Evolutionary conservation across 2,888 invertebrate genomes (phyloP).

Genomic region (Notodonta dromedarius): DNA sequence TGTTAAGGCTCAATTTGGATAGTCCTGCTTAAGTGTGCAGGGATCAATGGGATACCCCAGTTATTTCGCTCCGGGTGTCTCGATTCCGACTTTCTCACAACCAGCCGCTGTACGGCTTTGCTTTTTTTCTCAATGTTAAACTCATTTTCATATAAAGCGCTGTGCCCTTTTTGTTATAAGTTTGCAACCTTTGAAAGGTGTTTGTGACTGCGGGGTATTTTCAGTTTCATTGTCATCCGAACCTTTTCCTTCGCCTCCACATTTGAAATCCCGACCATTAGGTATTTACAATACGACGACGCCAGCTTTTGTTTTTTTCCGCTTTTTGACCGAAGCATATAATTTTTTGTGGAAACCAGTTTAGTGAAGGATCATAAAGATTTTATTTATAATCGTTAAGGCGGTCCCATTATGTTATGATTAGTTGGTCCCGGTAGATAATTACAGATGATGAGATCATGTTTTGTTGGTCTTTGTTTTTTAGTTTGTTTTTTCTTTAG

Average conservation of each 20-base stretch:
- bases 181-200: constrained; percentile 56
- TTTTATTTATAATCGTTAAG: constrained; percentile 65
- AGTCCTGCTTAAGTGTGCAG: constrained; percentile 33
- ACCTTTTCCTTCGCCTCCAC: constrained; percentile 54
- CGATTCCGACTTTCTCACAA: constrained; percentile 50
- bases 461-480: constrained; percentile 47
- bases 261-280: constrained; percentile 58
- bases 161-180: constrained; percentile 38
- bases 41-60: constrained; percentile 74
- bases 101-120: constrained; percentile 59
- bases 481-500: constrained; percentile 39
- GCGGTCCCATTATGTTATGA: constrained; percentile 72
- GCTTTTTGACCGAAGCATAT: constrained; percentile 50
- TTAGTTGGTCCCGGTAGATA: constrained; percentile 64
- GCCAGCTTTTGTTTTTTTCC: constrained; percentile 49
- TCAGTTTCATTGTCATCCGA: constrained; percentile 67
- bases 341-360: constrained; percentile 56
- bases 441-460: constrained; percentile 68
- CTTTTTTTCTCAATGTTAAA: constrained; percentile 20
- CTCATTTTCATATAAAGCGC: constrained; percentile 50
- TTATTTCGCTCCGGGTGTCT: constrained; percentile 70
- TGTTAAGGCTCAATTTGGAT: constrained; percentile 28
- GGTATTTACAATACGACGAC: constrained; percentile 68
- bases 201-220: constrained; percentile 59
- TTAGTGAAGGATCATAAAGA: constrained; percentile 59